Base-by-base conservation (phyloP, 2,797 vertebrate species). In the Eidolon dupreanum region DNA sequence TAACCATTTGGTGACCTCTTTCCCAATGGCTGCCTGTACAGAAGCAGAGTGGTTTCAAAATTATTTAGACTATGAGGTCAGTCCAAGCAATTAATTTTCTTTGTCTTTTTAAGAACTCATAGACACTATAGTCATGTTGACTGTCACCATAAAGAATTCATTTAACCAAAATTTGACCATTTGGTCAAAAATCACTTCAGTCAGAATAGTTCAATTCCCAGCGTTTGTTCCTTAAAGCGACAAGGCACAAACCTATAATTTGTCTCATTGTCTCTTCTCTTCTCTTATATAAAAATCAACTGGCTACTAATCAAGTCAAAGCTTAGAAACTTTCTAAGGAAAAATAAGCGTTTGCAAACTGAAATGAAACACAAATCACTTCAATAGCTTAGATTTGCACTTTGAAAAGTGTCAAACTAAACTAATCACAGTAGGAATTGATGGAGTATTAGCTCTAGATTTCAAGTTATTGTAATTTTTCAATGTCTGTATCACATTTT, bases 341-440 rank as follows among this genome's bases (percentile, higher is more conserved):
- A 97, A 97, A 95, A 94, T 79, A 95, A 96, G 55, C 85, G 65
- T 96, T 94, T 83, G 70, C 78, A 78, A 97, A 90, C 74, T 66
- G 79, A 92, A 97, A 88, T 16, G 65, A 92, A 95, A 75, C 74
- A 94, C 90, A 94, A 93, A 97, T 95, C 97, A 96, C 84, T 95
- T 95, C 66, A 89, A 89, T 96, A 81, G 84, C 88, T 95, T 91
- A 74, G 38, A 83, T 77, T 90, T 94, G 68, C 84, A 51, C 57
- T 93, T 97, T 10, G 8, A 46, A 94, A 94, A 88, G 46, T 96
- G 91, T 95, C 95, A 97, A 94, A 88, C 88, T 95, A 87, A 96
- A 88, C 88, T 96, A 96, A 96, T 96, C 92, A 92, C 33, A 75
- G 96, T 84, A 90, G 93, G 75, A 97, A 96, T 66, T 94, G 91